Percentiles rank a stretch among this genome's conserved stretches.
Conservation (phyloP, 2,888 invertebrate genomes). For the Anorthoa munda region DNA sequence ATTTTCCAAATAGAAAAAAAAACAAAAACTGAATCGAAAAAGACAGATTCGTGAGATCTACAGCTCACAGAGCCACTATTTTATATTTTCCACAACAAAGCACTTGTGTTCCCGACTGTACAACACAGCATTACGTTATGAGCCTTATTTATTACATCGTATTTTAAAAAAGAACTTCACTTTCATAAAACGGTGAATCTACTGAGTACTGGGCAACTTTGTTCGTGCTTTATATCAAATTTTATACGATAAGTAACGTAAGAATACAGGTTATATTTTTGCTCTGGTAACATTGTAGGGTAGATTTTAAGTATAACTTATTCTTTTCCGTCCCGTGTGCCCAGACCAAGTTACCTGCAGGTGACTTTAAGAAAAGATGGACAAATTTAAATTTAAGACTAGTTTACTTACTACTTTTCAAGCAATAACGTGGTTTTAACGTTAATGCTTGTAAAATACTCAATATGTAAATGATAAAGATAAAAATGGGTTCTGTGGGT, state of each 20-base stretch:
- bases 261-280: constrained; percentile 44
- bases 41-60: no score
- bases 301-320: constrained; percentile 21
- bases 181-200: constrained; percentile 54
- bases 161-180: constrained; percentile 62
- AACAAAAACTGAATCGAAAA: no score
- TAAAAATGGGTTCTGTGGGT: no score
- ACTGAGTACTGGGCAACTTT: constrained; percentile 51
- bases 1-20: no score
- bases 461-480: no score
- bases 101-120: constrained; percentile 55
- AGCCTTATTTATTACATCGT: constrained; percentile 64
- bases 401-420: no score
- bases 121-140: constrained; percentile 48
- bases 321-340: background rate
- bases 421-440: no score
- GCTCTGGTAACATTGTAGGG: constrained; percentile 16
- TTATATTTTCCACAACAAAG: constrained; percentile 35
- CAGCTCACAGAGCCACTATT: background rate
- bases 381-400: no score
- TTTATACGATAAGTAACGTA: constrained; percentile 34
- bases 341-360: no score
- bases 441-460: no score
- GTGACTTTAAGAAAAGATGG: background rate
- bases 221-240: constrained; percentile 33